Base-by-base conservation (phyloP, 2,888 invertebrate genomes). In the Tetrapedia diversipes region DNA sequence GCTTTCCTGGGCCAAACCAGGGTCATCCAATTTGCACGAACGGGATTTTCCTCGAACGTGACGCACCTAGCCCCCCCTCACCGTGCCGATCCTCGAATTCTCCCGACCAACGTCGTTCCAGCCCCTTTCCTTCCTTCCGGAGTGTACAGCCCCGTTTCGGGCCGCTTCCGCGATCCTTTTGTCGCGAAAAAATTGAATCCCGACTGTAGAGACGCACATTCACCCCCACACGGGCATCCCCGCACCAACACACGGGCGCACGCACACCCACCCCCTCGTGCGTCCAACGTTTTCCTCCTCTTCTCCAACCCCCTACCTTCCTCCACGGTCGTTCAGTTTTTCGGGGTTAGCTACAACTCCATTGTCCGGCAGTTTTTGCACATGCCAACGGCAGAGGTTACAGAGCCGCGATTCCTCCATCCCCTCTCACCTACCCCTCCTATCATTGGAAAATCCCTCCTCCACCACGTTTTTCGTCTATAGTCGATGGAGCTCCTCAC, bases 1-100 rank as follows among this genome's bases (percentile, higher is more conserved):
- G 86, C 85, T 87, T 83, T 81, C 83, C 72, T 81, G 67, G 47
- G 74, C 65, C 73, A 84, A 79, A 65, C 78, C 87, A 79, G 86
- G 87, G 82, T 87, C 86, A 89, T 90, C 90, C 90, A 90, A 90
- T 91, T 90, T 89, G 88, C 87, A 84, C 88, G 87, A 89, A 89
- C 89, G 84, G 88, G 84, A 86, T 88, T 85, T 87, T 85, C 70
- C 86, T 85, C 86, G 83, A 86, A 87, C 84, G 87, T 79, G 85
- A 82, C 81, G 80, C 81, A 69, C 68, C 56, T 39, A 41, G 45
- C 37, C 54, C 37, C 27, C n/a, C 19, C n/a, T 43, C 10, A 7
- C 27, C 49, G 0, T 4, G 27, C 22, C 45, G 66, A 56, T 43
- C 51, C 49, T 67, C 73, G 29, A 59, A 37, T 22, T n/a, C n/a